Base-by-base conservation (phyloP, 2,888 invertebrate genomes). In the Tuberolachnus salignus region DNA sequence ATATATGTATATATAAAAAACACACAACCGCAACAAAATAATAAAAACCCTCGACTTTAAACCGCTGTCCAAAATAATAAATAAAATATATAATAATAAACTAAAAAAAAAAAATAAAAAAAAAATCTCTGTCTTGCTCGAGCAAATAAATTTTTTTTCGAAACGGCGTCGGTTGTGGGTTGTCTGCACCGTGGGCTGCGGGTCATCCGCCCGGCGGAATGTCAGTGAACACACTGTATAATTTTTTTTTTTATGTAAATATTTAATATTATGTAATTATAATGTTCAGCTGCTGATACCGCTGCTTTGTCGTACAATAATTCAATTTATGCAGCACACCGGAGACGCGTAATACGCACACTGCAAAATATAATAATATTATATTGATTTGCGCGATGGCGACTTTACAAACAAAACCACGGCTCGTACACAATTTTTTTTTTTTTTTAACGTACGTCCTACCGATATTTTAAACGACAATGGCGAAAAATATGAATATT, bases 61-160 rank as follows among this genome's bases (percentile, higher is more conserved):
- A 69, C 13, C 69, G 42, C n/a, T 69, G 53, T 69, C 69, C 69
- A 42, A 63, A 44, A 26, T 6, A 49, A 14, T 10, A 49, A 44
- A 57, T 34, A 3, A 34, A 34, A 34, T 34, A 34, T 34, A 34
- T 34, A 34, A 34, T 34, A 34, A 34, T 34, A 34, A 34, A 4
- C 6, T 34, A 34, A 34, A 10, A 23, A 14, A 44, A 55, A 44
- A 9, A 59, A 71, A 34, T 34, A 34, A 51, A 34, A 66, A 64
- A 46, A 67, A 51, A 67, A 19, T 13, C 19, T 1, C n/a, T 0
- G 0, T 13, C 11, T 34, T 34, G 26, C 51, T 26, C 51, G n/a
- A 1, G 26, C 6, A 16, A 8, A 67, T 34, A 67, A 67, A 67
- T 51, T 67, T 51, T 67, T 67, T 11, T 9, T 3, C 21, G 21